These are phyloP conservation scores for Buphagus erythrorhynchus DNA, from an alignment of 2,797 vertebrate species.

Conservation along the genomic window DNA sequence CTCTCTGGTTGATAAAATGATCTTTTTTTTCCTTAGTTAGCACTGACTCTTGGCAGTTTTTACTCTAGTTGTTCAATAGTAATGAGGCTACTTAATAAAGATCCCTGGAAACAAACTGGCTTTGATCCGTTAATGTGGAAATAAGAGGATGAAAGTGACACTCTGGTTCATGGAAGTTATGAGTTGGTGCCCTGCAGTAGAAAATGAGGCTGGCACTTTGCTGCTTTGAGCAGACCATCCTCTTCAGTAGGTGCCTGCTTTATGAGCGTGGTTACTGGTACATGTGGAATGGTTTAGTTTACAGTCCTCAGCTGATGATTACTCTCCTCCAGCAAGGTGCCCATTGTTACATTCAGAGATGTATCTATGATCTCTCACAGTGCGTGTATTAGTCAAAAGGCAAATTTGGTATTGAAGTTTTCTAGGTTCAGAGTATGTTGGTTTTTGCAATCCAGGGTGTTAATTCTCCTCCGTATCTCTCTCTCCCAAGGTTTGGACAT, in stretches of 20 bases:
- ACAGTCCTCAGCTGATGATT: background rate
- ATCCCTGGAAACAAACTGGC: background rate
- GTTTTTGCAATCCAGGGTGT: background rate
- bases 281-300: background rate
- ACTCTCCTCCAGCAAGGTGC: background rate
- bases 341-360: background rate
- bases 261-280: background rate
- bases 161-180: background rate
- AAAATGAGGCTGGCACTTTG: background rate
- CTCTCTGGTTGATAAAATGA: background rate
- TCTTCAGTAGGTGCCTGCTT: background rate
- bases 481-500: constrained; percentile 87
- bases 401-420: background rate
- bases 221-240: background rate
- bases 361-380: rapidly evolving
- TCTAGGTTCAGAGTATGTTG: rapidly evolving
- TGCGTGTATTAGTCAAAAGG: background rate
- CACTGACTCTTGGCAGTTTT: background rate
- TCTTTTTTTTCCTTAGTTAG: background rate
- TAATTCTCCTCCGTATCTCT: background rate
- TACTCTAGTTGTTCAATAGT: background rate
- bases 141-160: background rate
- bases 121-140: background rate
- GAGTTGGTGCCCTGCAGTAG: background rate
- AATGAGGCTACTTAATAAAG: background rate